Evolutionary conservation across 30 jellyfish, hydroid and myxozoan species (phyloP), one percentile per base, ranked within the genome.

Genomic region (Aurelia coerulea): DNA sequence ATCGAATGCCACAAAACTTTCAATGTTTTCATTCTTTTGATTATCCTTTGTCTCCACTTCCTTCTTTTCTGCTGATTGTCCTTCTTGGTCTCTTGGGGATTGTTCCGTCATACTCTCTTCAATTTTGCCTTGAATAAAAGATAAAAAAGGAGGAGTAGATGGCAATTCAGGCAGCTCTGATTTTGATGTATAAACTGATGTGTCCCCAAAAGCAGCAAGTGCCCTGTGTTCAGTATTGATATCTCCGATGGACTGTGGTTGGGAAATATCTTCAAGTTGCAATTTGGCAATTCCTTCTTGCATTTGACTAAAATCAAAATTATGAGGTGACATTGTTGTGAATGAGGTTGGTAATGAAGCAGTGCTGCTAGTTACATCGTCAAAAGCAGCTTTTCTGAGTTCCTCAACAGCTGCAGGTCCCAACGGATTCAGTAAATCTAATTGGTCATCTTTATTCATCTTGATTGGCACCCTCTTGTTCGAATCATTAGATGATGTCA

Each of bases 311-410:
- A 63, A 39, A 73, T 88, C 88, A 60, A 77, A 62, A 78, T 53
- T 53, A 12, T 58, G 74, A 10, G 91, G 78, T 32, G 96, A 68
- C 66, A 64, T 19, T 10, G 90, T 69, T 32, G 88, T 60, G 62
- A 79, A 79, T 15, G 96, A 77, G 33, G 96, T 70, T 4, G 91
- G 91, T 15, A 77, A 74, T 6, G 96, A 88, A 46, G 91, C 79
- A 17, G 91, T 78, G 19, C 88, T 88, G 32, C 88, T 65, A 16
- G 67, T 62, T 4, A 88, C 76, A 79, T 88, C 81, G n/a, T 95
- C 99, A 23, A 89, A 67, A 18, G 97, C 99, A 32, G 99, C 99
- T 59, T 73, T 73, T 59, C 96, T 90, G 6, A 95, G 85, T 72
- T 95, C 97, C 34, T 79, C 96, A 15, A 90, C 97, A n/a, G 76